Base-by-base conservation (phyloP, 2,113 vertebrate genomes). In the Oxygymnocypris stewartii region DNA sequence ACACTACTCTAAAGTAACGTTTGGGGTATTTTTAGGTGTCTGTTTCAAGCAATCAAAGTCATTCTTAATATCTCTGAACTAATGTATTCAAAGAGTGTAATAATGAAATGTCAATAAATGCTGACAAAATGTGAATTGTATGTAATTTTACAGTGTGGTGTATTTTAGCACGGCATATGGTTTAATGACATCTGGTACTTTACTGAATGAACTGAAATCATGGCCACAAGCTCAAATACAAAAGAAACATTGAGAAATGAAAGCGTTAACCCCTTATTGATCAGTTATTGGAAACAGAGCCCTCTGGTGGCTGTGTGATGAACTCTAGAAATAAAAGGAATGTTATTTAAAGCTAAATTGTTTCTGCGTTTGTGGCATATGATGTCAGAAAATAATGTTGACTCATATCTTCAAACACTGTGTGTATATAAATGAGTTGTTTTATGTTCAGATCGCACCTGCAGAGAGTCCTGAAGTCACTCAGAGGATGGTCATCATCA, bases 401-500 rank as follows among this genome's bases (percentile, higher is more conserved):
- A 18, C 40, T 69, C 31, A 37, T 37, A 71, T 37, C 7, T 71
- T n/a, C n/a, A n/a, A n/a, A n/a, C n/a, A n/a, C n/a, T n/a, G n/a
- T n/a, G n/a, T n/a, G n/a, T n/a, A n/a, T n/a, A n/a, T n/a, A n/a
- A n/a, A n/a, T n/a, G n/a, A n/a, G n/a, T n/a, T n/a, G n/a, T n/a
- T n/a, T n/a, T n/a, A n/a, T n/a, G 3, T 85, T n/a, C 89, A 99
- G 97, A 99, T 99, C 0, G 96, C 97, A n/a, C 97, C 97, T 0
- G 96, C 97, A 11, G 97, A 99, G 90, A 95, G 93, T 59, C 97
- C 97, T 0, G 96, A 97, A 0, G 95, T 94, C 88, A 95, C 94
- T 0, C 95, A 97, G 89, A 95, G 97, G 90, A 98, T 97, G 96
- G 97, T 98, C 88, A 97, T 98, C 90, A 98, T 98, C 94, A 98